These are phyloP conservation scores for Parnassius apollo DNA, from an alignment of 2,888 invertebrate species.

Conservation along the genomic window DNA sequence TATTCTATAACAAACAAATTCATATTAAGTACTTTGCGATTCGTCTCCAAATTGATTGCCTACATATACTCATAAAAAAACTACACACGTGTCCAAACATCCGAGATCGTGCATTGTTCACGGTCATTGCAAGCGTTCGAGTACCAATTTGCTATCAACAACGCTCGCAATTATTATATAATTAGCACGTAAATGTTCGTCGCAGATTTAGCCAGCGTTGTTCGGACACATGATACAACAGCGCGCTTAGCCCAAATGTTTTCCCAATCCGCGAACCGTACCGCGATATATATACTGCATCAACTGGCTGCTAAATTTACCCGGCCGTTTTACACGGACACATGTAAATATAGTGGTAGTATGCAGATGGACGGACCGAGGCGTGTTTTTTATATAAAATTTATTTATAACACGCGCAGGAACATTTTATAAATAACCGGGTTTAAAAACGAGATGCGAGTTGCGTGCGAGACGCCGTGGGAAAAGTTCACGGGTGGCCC, in stretches of 20 bases:
- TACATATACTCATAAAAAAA: no score
- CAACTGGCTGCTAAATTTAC: slow-evolving; percentile 61
- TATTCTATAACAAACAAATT: no score
- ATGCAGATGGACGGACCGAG: slow-evolving; percentile 44
- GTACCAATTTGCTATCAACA: not conserved
- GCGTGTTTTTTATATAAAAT: slow-evolving; percentile 35
- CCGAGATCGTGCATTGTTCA: not conserved
- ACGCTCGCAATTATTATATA: not conserved
- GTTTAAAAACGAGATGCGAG: slow-evolving; percentile 57
- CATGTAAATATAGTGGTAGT: slow-evolving; percentile 55
- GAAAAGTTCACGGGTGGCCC: slow-evolving; percentile 65
- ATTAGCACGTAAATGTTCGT: not conserved
- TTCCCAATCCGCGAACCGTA: not conserved
- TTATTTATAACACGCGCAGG: slow-evolving; percentile 50
- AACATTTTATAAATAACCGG: slow-evolving; percentile 45
- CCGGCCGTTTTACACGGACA: slow-evolving; percentile 44
- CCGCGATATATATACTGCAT: slow-evolving; percentile 35
- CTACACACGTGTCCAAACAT: no score
- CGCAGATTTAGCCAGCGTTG: slow-evolving; percentile 2
- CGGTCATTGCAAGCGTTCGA: not conserved
- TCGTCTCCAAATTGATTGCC: no score
- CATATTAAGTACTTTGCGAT: no score
- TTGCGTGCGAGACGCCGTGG: slow-evolving; percentile 47
- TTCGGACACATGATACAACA: slow-evolving; percentile 35
- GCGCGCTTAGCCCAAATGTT: not conserved